Conservation (phyloP, 2,797 vertebrate species). For the Poeciliopsis turneri region DNA sequence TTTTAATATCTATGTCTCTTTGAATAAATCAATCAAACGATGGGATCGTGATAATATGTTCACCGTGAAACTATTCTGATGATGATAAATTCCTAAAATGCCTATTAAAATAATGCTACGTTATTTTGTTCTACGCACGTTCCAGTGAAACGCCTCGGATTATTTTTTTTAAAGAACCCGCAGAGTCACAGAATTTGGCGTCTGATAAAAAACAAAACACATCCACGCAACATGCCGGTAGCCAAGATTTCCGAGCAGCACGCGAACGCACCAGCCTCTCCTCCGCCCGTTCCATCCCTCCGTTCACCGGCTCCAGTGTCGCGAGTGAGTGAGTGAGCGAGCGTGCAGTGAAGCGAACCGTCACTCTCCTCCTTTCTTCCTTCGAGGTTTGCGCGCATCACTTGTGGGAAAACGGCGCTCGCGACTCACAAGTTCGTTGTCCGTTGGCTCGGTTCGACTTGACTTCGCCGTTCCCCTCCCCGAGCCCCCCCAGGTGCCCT, state of each 20-base stretch:
- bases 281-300: slow-evolving; percentile 69
- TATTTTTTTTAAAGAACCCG: not conserved
- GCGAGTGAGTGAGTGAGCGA: slow-evolving; percentile 17
- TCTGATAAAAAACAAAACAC: not conserved
- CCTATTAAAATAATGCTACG: too few relatives aligned
- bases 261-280: slow-evolving; percentile 58
- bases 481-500: not conserved
- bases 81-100: too few relatives aligned
- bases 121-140: not conserved
- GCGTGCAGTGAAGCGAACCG: slow-evolving; percentile 39
- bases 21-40: not conserved
- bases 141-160: not conserved
- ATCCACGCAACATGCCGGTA: too few relatives aligned
- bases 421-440: slow-evolving; percentile 57
- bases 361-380: slow-evolving; percentile 75
- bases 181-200: not conserved
- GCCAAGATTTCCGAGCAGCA: slow-evolving; percentile 19
- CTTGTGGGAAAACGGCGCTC: slow-evolving; percentile 47
- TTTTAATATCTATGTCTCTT: not conserved
- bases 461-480: not conserved
- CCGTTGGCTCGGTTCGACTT: slow-evolving; percentile 21
- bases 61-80: not conserved
- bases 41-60: not conserved
- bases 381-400: slow-evolving; percentile 67
- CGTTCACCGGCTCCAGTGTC: slow-evolving; percentile 42